Evolutionary conservation across 92 coral and sea anemone genomes (phyloP).

Genomic region (Zoanthus sociatus): DNA sequence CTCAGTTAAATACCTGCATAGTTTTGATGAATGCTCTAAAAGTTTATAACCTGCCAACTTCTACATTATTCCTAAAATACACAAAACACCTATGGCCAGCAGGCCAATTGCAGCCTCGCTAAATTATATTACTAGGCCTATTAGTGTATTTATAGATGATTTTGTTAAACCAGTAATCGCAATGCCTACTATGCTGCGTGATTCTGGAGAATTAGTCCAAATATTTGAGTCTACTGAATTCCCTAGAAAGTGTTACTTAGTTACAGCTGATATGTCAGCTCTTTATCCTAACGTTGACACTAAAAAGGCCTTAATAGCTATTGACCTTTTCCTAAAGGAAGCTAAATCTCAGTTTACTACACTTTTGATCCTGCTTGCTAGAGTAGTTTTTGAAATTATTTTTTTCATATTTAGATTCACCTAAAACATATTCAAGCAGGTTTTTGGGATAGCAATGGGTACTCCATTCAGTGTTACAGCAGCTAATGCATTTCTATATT

Average conservation of each 20-base stretch:
- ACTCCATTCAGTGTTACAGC: too few species aligned
- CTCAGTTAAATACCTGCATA: conserved; percentile 21
- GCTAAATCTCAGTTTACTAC: conserved; percentile 8
- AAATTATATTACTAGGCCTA: conserved; percentile 14
- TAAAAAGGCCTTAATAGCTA: neutral
- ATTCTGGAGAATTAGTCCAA: conserved; percentile 1
- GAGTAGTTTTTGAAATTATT: neutral
- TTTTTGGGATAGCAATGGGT: too few species aligned
- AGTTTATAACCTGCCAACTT: conserved; percentile 24
- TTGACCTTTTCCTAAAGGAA: neutral
- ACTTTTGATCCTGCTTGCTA: neutral
- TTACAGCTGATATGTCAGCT: conserved; percentile 6
- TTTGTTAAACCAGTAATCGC: conserved; percentile 4
- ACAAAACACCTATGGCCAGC: conserved; percentile 18
- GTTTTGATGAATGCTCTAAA: conserved; percentile 22
- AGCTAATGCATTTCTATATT: neutral
- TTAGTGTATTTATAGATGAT: conserved; percentile 6
- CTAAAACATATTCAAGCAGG: too few species aligned
- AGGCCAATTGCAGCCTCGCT: conserved; percentile 8
- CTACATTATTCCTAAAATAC: conserved; percentile 19
- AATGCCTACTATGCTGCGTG: conserved; percentile 14
- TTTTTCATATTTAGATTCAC: too few species aligned
- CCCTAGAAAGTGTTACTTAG: conserved; percentile 8
- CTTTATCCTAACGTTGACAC: conserved; percentile 1
- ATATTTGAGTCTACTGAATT: conserved; percentile 4